Base-by-base conservation (phyloP, 2,888 invertebrate genomes). In the Ophraella communa region DNA sequence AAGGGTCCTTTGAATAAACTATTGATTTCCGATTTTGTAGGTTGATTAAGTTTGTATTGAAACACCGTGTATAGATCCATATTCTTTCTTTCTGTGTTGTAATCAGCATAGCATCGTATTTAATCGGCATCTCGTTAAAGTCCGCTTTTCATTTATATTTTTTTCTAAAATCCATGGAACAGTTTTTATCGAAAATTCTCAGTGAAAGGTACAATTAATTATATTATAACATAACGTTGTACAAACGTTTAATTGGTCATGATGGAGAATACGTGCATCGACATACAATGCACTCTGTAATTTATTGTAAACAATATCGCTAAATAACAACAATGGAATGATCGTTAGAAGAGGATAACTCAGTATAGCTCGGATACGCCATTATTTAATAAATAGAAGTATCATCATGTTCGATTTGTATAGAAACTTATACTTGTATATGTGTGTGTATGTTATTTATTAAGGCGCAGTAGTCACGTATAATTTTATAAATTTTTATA, bases 231-330 rank as follows among this genome's bases (percentile, higher is more conserved):
- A 76, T 76, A 73, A 78, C 79, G 77, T 79, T 78, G 76, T 77
- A 74, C 73, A 73, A 77, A 76, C 76, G 76, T 78, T 80, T 81
- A 81, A 81, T 81, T 81, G 81, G 79, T 77, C 79, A 78, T 79
- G 80, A 75, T 77, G 74, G 76, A 76, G 51, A 76, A 78, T 78
- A 78, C 78, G 79, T 78, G 79, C 79, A 76, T 76, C 78, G 74
- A 78, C 76, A 78, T 75, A 79, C 80, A 79, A 79, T 79, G 77
- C 75, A 76, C 77, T 71, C 69, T 75, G 77, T 78, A 79, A 79
- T 80, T 80, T 80, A 79, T 79, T 77, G 78, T 76, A 78, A 80
- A 80, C 79, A 79, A 79, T 80, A 80, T 80, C 76, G 78, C 76
- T 78, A 79, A 78, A 78, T 79, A 78, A 79, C 78, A 78, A 80